Conservation (phyloP, 2,888 invertebrate genomes). For the Pachycephus smyrnensis region DNA sequence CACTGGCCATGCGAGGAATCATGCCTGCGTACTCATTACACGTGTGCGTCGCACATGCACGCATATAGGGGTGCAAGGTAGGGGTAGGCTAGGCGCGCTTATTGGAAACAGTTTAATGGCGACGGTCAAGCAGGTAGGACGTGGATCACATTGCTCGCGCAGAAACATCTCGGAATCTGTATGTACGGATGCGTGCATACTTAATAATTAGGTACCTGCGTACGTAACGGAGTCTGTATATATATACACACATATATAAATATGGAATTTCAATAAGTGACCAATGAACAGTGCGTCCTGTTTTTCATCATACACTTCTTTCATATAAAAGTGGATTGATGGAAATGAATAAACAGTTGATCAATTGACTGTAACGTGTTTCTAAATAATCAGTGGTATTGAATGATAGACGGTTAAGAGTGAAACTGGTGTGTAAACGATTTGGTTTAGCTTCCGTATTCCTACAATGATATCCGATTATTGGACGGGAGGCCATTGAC, state of each 20-base stretch:
- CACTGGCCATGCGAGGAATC: neutral
- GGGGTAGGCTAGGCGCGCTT: neutral
- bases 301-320: neutral
- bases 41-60: neutral
- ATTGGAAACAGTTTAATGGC: neutral
- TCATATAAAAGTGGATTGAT: neutral
- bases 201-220: neutral
- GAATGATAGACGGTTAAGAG: neutral
- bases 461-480: neutral
- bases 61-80: neutral
- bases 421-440: neutral
- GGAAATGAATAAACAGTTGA: neutral
- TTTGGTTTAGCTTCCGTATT: too few relatives aligned
- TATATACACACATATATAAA: too few relatives aligned
- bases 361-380: neutral
- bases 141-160: neutral
- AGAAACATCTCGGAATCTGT: neutral
- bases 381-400: neutral
- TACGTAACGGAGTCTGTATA: neutral
- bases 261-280: neutral
- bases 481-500: neutral
- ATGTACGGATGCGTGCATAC: neutral
- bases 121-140: neutral
- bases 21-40: neutral
- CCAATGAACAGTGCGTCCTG: neutral